Evolutionary conservation across 2,113 vertebrate species (phyloP).

Genomic region (Aviceda subcristata): DNA sequence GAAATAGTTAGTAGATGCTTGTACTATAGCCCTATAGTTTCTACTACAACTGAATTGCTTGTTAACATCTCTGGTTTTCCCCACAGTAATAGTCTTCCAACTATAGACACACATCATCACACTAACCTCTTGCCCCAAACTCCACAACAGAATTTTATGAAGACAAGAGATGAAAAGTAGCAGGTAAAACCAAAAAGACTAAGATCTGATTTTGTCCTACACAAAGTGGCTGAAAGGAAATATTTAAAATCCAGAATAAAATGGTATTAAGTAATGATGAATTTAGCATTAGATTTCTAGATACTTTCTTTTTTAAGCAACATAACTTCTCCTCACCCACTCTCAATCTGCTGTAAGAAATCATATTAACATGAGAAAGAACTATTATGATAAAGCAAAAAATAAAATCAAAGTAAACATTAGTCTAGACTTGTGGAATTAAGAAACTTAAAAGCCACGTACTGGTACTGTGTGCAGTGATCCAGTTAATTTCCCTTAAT

Average conservation of each 20-base stretch:
- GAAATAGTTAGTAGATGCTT: neutral
- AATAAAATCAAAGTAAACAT: neutral
- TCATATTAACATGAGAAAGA: neutral
- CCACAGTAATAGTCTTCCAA: neutral
- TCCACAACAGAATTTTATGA: neutral
- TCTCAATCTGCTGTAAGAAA: neutral
- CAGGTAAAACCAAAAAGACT: neutral
- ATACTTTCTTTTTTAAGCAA: neutral
- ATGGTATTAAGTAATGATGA: neutral
- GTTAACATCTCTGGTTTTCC: neutral
- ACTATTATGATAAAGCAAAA: neutral
- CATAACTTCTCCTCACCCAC: neutral
- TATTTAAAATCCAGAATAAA: neutral
- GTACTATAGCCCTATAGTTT: neutral
- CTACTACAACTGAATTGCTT: neutral
- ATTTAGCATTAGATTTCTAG: neutral
- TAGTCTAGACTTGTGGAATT: neutral
- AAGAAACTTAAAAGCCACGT: neutral
- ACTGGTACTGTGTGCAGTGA: neutral
- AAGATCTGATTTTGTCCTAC: neutral
- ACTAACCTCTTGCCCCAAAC: neutral
- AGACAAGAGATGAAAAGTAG: neutral
- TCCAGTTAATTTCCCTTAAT: too few relatives aligned
- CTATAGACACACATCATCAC: neutral
- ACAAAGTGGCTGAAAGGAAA: neutral